Evolutionary conservation across 2,888 invertebrate genomes (phyloP).

Genomic region (Geophilus truncorum): DNA sequence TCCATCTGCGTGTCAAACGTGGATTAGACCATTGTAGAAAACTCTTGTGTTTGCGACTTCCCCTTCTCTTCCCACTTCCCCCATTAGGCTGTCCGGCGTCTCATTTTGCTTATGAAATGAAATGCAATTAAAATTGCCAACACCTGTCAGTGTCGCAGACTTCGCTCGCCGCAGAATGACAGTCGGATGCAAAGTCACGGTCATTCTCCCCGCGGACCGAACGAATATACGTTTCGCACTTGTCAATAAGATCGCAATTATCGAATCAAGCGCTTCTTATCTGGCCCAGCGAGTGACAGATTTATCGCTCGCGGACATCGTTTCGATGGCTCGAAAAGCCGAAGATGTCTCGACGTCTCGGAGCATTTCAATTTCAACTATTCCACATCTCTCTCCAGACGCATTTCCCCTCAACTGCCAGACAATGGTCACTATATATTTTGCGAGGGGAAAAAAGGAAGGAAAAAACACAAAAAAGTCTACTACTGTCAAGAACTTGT

Average conservation of each 20-base stretch:
- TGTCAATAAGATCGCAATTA: background rate
- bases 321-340: too few species aligned
- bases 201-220: background rate
- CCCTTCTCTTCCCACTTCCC: background rate
- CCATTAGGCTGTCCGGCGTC: background rate
- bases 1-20: background rate
- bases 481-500: background rate
- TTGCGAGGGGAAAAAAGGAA: background rate
- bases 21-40: background rate
- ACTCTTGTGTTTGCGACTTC: background rate
- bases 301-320: background rate
- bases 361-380: background rate
- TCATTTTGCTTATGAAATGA: constrained; percentile 4
- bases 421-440: background rate
- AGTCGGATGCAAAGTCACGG: background rate
- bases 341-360: too few species aligned
- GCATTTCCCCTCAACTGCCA: background rate
- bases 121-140: constrained; percentile 4
- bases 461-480: background rate
- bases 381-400: background rate
- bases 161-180: background rate
- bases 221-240: background rate
- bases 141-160: background rate
- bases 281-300: background rate
- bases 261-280: background rate